Base-by-base conservation (phyloP, 1,140 invertebrate genomes). In the Drosophila asahinai region DNA sequence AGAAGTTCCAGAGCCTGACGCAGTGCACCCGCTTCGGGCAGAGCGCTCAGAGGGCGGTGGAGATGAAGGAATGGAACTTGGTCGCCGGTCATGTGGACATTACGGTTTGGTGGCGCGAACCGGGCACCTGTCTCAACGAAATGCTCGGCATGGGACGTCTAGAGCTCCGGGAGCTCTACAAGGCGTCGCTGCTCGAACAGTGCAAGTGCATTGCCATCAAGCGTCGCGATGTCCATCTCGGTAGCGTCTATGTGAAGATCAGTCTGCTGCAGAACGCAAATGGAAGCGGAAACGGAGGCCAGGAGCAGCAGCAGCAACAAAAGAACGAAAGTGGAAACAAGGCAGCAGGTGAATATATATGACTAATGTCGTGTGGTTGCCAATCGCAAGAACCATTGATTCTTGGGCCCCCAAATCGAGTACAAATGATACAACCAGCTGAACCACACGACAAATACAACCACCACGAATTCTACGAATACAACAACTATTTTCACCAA, bases 1-100 rank as follows among this genome's bases (percentile, higher is more conserved):
- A 92, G 62, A 92, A 92, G 40, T 92, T 92, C 71, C 86, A 92
- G 36, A 89, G 83, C 54, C 72, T 92, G n/a, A 92, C 91, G 5
- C 91, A 92, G 58, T 92, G 91, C 49, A 92, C 91, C 30, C 91
- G 91, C 22, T 92, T 92, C n/a, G 91, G 81, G 1, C 91, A 92
- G 67, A 78, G 83, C 42, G 83, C 80, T 15, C 71, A 89, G 67
- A 83, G 91, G 4, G 65, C 80, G 40, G 75, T 92, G 25, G 71
- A 81, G 4, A 48, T 92, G 38, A 49, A 65, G 47, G 60, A 67
- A 9, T 38, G 49, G 49, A 45, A 33, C 38, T 38, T 63, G 19
- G 59, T 22, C n/a, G 64, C 22, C 17, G 67, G 91, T 9, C 77
- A 74, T 48, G 82, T 92, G 65, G 77, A 92, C 72, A 89, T 92